Evolutionary conservation across 2,113 vertebrate genomes (phyloP), one percentile per base, ranked within the genome.

Genomic region (Corythoichthys intestinalis): DNA sequence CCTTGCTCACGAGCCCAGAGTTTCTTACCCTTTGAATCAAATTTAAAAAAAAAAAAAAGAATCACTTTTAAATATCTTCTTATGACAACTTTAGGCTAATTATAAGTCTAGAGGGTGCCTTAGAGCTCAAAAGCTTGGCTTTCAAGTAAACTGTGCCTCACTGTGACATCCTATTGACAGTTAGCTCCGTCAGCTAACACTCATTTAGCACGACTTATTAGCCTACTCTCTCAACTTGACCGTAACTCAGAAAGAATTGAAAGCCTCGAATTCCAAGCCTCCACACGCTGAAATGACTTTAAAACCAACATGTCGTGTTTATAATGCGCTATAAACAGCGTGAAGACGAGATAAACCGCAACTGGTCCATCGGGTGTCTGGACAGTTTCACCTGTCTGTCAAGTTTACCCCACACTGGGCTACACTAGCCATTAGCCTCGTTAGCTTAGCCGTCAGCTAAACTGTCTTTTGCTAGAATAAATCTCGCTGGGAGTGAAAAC

Each of bases 401-500:
- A 83, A 87, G 71, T 83, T 84, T 65, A 79, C 77, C 73, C 38
- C 15, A 66, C 8, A 63, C 60, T 62, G 61, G 83, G 83, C 84
- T 41, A 34, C 1, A 53, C 56, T 54, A 68, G 87, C 86, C 11
- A 67, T 78, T 88, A 87, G 80, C 83, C 70, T 76, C 69, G 28
- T 77, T 78, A 74, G 74, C 77, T 54, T 50, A 66, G 65, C 65
- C 17, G 50, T 8, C 37, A 41, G 48, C 13, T 41, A 39, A 17
- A 17, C 12, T 28, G 28, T 48, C 44, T 46, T 48, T 11, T 4
- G 10, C 11, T 14, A 28, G 10, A 46, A 48, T 35, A 17, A 54
- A 20, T 15, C 65, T 41, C 6, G 34, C 20, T 34, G 46, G 44
- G 0, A 14, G 50, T 64, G 62, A 10, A 46, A 28, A 34, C 10